phyloP scores from a whole-genome alignment of 2,113 vertebrate species.

The Leptocoma aspasia region DNA sequence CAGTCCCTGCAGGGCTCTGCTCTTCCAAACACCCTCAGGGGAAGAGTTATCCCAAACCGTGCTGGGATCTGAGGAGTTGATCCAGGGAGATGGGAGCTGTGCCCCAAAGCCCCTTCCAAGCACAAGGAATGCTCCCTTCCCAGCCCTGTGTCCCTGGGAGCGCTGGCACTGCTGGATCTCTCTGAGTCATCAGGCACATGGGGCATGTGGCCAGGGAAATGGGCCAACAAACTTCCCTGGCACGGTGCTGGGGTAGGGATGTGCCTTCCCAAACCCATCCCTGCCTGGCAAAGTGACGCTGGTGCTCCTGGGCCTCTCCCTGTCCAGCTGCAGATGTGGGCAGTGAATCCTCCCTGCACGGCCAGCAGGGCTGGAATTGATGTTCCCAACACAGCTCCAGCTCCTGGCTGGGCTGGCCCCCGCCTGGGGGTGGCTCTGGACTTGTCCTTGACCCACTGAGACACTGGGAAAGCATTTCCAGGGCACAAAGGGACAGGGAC shows the following conservation, averaged over 20 bases:
- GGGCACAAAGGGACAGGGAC: neutral
- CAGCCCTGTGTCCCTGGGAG: neutral
- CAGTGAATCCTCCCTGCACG: neutral
- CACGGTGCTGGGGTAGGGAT: neutral
- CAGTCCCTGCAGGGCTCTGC: neutral
- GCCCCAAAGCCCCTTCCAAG: neutral
- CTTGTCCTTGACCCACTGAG: neutral
- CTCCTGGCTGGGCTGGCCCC: neutral
- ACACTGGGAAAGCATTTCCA: neutral
- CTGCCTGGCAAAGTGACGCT: neutral
- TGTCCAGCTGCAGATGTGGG: neutral
- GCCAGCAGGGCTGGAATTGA: neutral
- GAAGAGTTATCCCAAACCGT: neutral
- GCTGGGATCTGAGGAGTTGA: neutral
- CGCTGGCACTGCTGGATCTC: fast-evolving
- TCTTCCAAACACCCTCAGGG: neutral
- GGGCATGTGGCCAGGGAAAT: neutral
- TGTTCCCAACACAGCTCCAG: neutral
- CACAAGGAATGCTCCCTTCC: neutral
- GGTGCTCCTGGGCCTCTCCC: neutral
- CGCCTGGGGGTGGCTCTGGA: neutral
- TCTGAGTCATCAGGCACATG: neutral
- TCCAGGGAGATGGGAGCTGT: neutral
- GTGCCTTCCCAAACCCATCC: neutral
- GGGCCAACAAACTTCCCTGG: neutral